A percentile compares a stretch with the other conserved stretches of the same genome.
Evolutionary conservation across 2,797 vertebrate species (phyloP).

Genomic region (Caiman crocodilus): DNA sequence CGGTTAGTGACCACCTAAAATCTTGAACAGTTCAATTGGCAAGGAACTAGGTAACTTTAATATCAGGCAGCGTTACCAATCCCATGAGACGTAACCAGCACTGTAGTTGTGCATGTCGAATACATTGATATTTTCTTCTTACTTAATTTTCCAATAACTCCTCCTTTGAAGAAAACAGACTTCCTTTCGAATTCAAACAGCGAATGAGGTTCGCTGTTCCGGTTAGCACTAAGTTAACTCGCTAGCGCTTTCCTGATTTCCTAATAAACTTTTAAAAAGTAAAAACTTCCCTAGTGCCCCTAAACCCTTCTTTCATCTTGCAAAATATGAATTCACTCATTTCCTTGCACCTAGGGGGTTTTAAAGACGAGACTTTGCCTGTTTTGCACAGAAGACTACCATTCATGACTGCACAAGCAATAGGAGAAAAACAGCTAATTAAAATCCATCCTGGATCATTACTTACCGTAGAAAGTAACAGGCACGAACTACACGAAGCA

Average conservation of each 20-base stretch:
- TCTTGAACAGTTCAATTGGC: background rate
- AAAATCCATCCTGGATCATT: background rate
- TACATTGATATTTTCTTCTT: background rate
- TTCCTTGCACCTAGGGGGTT: background rate
- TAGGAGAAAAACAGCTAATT: background rate
- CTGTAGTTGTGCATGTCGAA: background rate
- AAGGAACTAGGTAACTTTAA: background rate
- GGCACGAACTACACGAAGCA: background rate
- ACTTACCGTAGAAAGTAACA: background rate
- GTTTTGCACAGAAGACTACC: background rate
- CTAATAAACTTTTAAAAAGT: constrained; percentile 16
- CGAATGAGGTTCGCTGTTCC: background rate
- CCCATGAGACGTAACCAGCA: background rate
- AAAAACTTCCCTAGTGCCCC: background rate
- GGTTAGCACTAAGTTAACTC: background rate
- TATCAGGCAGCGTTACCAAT: background rate
- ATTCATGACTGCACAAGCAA: background rate
- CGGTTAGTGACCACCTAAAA: background rate
- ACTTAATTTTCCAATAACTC: background rate
- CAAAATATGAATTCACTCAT: background rate
- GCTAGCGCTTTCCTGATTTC: background rate
- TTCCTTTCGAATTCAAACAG: background rate
- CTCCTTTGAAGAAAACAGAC: background rate
- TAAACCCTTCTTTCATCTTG: constrained; percentile 30
- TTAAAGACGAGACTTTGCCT: background rate